Base-by-base conservation (phyloP, 2,797 vertebrate species). In the Bradypus variegatus region DNA sequence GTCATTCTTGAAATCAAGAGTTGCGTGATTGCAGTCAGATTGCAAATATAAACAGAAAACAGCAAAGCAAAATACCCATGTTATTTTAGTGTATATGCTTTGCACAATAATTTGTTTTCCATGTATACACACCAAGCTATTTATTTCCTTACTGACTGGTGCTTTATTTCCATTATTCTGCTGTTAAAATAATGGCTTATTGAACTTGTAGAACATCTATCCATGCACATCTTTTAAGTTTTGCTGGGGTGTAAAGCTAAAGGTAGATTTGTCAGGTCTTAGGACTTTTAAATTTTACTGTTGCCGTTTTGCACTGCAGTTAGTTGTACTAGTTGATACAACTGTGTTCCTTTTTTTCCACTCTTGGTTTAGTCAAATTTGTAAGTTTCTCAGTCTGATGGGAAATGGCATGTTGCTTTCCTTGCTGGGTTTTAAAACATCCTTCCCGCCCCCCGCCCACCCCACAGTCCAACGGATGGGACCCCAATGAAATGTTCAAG, bases 401-500 rank as follows among this genome's bases (percentile, higher is more conserved):
- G 38, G 36, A 89, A 65, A 72, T 38, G n/a, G n/a, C 33, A 7
- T 29, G 3, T 38, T 76, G 19, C 31, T 84, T 92, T 94, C 6
- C 14, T 88, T 78, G 6, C 21, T 89, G 55, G 6, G 3, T 72
- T 91, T 90, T 90, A 90, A 94, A 60, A 73, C 10, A 13, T 91
- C 91, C 16, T 91, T 18, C n/a, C 5, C 79, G 90, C 13, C 21
- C 33, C 25, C 8, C 10, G 58, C 38, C 58, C 9, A 45, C 41
- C 41, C 41, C 8, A 8, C 89, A 99, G 98, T 98, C 98, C 62
- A 99, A 99, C 91, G 98, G 98, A 69, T 99, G 98, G 98, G 98
- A 99, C 91, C 98, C 98, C 90, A 99, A 98, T 41, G 98, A 99
- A 96, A 99, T 99, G 98, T 99, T 99, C 93, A 98, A 98, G 92